Evolutionary conservation across 2,113 vertebrate species (phyloP), one percentile per base, ranked within the genome.

Genomic region (Spea multiplicata): DNA sequence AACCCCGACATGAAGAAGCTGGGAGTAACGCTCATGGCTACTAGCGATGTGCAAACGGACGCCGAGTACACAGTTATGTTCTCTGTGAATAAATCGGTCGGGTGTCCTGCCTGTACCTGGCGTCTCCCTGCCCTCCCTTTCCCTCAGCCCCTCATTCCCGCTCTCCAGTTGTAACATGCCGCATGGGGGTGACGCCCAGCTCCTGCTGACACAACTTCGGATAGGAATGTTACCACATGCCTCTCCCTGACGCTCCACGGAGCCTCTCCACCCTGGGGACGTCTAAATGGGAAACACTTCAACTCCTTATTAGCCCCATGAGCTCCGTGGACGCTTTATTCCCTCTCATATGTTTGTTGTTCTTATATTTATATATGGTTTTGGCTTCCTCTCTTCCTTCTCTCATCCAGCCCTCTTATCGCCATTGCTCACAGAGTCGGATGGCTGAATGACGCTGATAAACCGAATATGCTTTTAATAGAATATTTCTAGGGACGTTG

Each of bases 151-250:
- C 59, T 74, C 78, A 44, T 67, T 80, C 71, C 49, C 49, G 50
- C 64, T 68, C 71, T 80, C 78, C 46, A 74, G 78, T 80, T 80
- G 65, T 49, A 52, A 80, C 78, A 80, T 74, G 78, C 78, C 74
- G 7, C 49, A 6, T 48, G 10, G 16, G 7, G 8, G 17, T 68
- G 71, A 67, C 78, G 16, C 78, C 78, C 65, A 67, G 7, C 78
- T 74, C 64, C 4, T 68, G 78, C 78, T 80, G 30, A 80, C 46
- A 80, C 78, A 80, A 71, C 71, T 61, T 44, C 57, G 53, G 65
- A 49, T 6, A 73, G 71, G 77, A 80, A 80, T 80, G 71, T 74
- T 68, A 16, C 64, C 14, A 73, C 71, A 30, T 71, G 44, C 50
- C 52, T 67, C 48, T 80, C 64, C 71, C 71, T 68, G 66, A 46